These are phyloP conservation scores for Drosophila melanogaster DNA, from an alignment of 1,140 invertebrate species.

Conservation along the genomic window DNA sequence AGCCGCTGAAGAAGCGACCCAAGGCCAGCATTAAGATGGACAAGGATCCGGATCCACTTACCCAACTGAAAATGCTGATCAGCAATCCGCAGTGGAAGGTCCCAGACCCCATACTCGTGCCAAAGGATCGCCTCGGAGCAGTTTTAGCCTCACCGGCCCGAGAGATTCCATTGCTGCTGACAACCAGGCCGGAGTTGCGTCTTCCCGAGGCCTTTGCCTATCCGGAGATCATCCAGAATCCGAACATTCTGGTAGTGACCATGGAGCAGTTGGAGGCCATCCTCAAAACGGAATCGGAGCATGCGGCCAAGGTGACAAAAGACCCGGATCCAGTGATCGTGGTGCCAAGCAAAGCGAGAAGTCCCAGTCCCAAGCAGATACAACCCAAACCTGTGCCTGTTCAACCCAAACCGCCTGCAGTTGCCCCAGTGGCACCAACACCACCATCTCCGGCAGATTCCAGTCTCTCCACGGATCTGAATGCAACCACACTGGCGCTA, in stretches of 20 bases:
- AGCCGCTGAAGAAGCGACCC: conserved; percentile 86
- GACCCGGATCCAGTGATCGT: conserved; percentile 36
- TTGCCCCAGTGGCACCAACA: conserved; percentile 25
- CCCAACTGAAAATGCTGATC: conserved; percentile 90
- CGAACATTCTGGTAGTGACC: conserved; percentile 91
- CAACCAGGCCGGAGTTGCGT: conserved; percentile 89
- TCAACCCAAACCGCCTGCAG: conserved; percentile 26
- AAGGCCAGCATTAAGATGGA: conserved; percentile 74
- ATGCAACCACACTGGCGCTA: conserved; percentile 88
- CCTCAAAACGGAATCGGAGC: conserved; percentile 86
- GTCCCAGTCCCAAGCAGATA: conserved; percentile 46
- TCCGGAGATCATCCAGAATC: conserved; percentile 90
- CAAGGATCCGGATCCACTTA: conserved; percentile 88
- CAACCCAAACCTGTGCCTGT: conserved; percentile 25
- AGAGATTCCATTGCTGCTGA: conserved; percentile 90
- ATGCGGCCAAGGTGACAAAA: conserved; percentile 59
- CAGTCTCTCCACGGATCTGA: conserved; percentile 87
- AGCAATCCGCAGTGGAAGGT: conserved; percentile 89
- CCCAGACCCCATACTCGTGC: conserved; percentile 92
- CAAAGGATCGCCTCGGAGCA: conserved; percentile 89
- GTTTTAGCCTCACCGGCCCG: conserved; percentile 89
- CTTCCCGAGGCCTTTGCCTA: conserved; percentile 89
- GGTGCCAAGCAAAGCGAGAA: conserved; percentile 35
- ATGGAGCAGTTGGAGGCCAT: conserved; percentile 91
- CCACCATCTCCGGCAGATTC: conserved; percentile 71